Evolutionary conservation across 2,797 vertebrate species (phyloP), one percentile per base, ranked within the genome.

Genomic region (Dendrocincla tyrannina): DNA sequence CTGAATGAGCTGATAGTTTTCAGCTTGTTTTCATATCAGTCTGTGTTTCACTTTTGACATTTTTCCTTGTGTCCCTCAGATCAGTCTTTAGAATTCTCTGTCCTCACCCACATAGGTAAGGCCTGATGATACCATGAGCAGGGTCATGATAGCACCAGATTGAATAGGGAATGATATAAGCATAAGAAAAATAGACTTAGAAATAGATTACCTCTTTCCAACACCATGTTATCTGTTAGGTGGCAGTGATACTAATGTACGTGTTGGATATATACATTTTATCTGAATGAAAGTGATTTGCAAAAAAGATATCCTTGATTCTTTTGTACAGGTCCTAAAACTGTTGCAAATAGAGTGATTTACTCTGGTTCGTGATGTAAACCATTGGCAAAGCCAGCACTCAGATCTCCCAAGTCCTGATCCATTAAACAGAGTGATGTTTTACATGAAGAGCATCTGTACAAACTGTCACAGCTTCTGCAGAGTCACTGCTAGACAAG

Each of bases 241-340:
- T 59, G n/a, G 28, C n/a, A 59, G 49, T 47, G 24, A 75, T 75
- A 62, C 17, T 32, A 72, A 49, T 20, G 18, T 32, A 7, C 28
- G 10, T 39, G 11, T 77, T 76, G n/a, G 23, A 39, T 89, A 25
- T 49, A 32, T 44, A 32, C 19, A 14, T 69, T 60, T 95, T 84
- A 49, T 52, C 11, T 52, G 58, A 39, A 70, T 94, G 53, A 89
- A 93, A 96, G 62, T 30, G 76, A 78, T 47, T 83, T 53, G 60
- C 60, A 92, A 88, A 35, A 28, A 73, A 68, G 39, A 22, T 50
- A 46, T 77, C 56, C 39, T 60, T 89, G 88, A 91, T 88, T 82
- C 41, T 86, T 59, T 95, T 88, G 72, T 64, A 76, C 18, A 42
- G 8, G 42, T 73, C 32, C 78, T 88, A 91, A 94, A 86, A 39